Evolutionary conservation across 2,113 vertebrate genomes (phyloP).

Genomic region (Thamnaconus septentrionalis): DNA sequence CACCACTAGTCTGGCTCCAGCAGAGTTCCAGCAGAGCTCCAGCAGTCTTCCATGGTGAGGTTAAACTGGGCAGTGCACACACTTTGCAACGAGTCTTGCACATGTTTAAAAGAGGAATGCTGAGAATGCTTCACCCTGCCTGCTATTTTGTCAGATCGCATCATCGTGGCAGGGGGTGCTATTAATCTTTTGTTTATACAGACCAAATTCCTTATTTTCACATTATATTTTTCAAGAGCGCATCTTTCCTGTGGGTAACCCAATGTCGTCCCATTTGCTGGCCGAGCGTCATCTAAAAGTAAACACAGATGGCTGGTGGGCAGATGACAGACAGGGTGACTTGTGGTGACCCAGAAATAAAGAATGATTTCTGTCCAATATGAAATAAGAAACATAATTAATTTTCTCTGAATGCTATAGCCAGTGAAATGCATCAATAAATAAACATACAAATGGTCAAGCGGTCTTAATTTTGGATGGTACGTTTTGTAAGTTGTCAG

Average conservation of each 20-base stretch:
- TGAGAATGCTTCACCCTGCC: conserved; percentile 44
- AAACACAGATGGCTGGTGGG: no score
- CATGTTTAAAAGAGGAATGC: conserved; percentile 56
- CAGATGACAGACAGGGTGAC: no score
- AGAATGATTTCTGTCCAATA: no score
- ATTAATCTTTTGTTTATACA: conserved; percentile 12
- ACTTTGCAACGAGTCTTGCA: conserved; percentile 18
- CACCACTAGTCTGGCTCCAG: neutral
- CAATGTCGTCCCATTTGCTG: conserved; percentile 21
- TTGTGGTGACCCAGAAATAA: no score
- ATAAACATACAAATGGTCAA: no score
- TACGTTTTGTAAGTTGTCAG: no score
- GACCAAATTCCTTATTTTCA: conserved; percentile 11
- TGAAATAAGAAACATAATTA: no score
- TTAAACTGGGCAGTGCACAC: neutral
- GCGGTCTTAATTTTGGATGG: no score
- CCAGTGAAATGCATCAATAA: no score
- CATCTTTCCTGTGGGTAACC: neutral
- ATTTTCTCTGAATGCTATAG: no score
- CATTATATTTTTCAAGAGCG: conserved; percentile 1
- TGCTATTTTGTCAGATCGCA: conserved; percentile 37
- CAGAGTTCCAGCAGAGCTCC: conserved; percentile 13
- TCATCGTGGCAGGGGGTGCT: conserved; percentile 10
- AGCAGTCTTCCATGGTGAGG: conserved; percentile 22
- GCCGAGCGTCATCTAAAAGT: conserved; percentile 28